A percentile compares a stretch with the other conserved stretches of the same genome.
These are phyloP conservation scores for Enoplosus armatus DNA, from an alignment of 2,797 vertebrate genomes.

Conservation along the genomic window DNA sequence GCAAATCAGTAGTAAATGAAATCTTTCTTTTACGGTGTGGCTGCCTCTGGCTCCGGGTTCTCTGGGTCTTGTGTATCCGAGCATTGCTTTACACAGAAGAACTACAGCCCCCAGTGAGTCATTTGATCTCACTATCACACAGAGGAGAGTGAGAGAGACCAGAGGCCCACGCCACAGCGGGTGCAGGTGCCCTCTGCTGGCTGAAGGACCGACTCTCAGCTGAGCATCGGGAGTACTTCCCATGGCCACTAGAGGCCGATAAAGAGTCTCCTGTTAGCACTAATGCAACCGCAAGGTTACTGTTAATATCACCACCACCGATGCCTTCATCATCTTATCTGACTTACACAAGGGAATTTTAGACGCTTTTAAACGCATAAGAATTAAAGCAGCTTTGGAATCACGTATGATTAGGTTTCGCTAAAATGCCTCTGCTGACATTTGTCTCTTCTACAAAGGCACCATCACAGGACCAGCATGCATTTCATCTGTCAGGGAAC, in stretches of 20 bases:
- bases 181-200: conserved; percentile 32
- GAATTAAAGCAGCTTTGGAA: background rate
- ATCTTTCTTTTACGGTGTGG: too few species aligned
- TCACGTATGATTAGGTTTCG: background rate
- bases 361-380: background rate
- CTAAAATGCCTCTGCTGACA: background rate
- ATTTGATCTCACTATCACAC: too few species aligned
- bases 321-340: background rate
- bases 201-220: background rate
- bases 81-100: background rate
- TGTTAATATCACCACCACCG: background rate
- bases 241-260: conserved; percentile 43
- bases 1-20: background rate
- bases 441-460: background rate
- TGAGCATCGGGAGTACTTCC: background rate
- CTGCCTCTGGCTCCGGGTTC: background rate
- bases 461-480: background rate
- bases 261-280: background rate
- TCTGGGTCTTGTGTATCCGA: background rate
- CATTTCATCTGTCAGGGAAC: conserved; percentile 4
- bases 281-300: background rate
- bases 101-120: background rate
- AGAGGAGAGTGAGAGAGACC: background rate
- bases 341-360: background rate
- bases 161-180: background rate